These are phyloP conservation scores for Tachystola acroxantha DNA, from an alignment of 2,888 invertebrate species.

Conservation along the genomic window DNA sequence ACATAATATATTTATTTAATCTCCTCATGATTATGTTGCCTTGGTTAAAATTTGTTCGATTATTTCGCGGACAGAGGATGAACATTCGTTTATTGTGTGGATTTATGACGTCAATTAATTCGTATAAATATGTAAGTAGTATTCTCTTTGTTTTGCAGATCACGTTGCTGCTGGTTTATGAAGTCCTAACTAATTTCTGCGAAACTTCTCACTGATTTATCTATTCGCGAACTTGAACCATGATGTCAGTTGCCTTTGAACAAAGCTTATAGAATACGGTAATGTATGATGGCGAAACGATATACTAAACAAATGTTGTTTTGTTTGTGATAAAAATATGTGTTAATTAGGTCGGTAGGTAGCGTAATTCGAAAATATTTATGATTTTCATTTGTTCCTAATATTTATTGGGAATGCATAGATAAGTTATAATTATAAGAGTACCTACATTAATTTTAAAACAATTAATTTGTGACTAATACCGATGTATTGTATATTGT, in stretches of 20 bases:
- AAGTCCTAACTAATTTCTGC: slow-evolving; percentile 6
- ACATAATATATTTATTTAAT: too few species aligned
- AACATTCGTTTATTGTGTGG: slow-evolving; percentile 1
- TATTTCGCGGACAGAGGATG: slow-evolving; percentile 5
- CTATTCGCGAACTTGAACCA: slow-evolving; percentile 2
- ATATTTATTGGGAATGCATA: too few species aligned
- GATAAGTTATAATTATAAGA: too few species aligned
- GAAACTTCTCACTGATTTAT: slow-evolving; percentile 3
- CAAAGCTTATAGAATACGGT: not conserved
- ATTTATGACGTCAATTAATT: not conserved
- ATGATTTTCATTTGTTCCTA: too few species aligned
- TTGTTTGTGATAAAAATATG: not conserved
- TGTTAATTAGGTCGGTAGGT: slow-evolving; percentile 4
- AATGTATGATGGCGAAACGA: not conserved
- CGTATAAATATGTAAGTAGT: not conserved
- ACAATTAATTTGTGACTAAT: too few species aligned
- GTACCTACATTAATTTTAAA: not conserved
- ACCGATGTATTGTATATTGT: too few species aligned
- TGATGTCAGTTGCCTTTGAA: not conserved
- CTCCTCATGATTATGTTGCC: slow-evolving; percentile 30
- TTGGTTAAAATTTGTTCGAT: slow-evolving; percentile 27
- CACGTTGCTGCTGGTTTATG: not conserved
- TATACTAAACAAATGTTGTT: not conserved
- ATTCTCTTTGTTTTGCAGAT: not conserved
- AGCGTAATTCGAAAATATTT: too few species aligned